Base-by-base conservation (phyloP, 2,888 invertebrate genomes). In the Diplazon laetatorius region DNA sequence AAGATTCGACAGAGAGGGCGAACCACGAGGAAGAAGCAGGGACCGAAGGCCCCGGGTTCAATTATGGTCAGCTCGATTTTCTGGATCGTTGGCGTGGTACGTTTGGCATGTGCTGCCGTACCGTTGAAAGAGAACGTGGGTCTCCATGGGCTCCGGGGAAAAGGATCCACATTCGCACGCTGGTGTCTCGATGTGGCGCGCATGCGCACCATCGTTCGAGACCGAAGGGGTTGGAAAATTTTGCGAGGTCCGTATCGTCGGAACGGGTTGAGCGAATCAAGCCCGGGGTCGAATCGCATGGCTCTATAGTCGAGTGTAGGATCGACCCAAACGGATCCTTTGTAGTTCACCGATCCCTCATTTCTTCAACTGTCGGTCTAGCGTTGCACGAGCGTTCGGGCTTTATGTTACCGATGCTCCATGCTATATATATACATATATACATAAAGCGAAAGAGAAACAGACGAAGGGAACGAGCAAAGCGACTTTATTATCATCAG, bases 31-130 rank as follows among this genome's bases (percentile, higher is more conserved):
- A 14, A 35, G 55, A 63, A 69, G 57, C 22, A n/a, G n/a, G n/a
- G n/a, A n/a, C 30, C 30, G 30, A 60, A 63, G 39, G 46, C 57
- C 59, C 66, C 46, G 46, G 62, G 71, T 75, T 60, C 72, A 80
- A 78, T 80, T 80, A 80, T 60, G 74, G 59, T 65, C 75, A 66
- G 55, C 52, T 18, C 75, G 55, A 80, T 80, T 80, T 78, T 78
- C 80, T 65, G 78, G 72, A 44, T 76, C 75, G 69, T 71, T 78
- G 69, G 48, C 59, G 76, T 37, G 48, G 46, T 72, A 52, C 70
- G 72, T 75, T 75, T 57, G 71, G 78, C 44, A 68, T 71, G 62
- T 59, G 44, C 50, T 74, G 70, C 55, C 62, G 30, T 74, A 65
- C 55, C 55, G 37, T 37, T 52, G 25, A 44, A 39, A 59, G 52